Percentiles rank a stretch among this genome's conserved stretches.
Evolutionary conservation across 1,140 invertebrate species (phyloP).

Genomic region (Pteromalus puparum): DNA sequence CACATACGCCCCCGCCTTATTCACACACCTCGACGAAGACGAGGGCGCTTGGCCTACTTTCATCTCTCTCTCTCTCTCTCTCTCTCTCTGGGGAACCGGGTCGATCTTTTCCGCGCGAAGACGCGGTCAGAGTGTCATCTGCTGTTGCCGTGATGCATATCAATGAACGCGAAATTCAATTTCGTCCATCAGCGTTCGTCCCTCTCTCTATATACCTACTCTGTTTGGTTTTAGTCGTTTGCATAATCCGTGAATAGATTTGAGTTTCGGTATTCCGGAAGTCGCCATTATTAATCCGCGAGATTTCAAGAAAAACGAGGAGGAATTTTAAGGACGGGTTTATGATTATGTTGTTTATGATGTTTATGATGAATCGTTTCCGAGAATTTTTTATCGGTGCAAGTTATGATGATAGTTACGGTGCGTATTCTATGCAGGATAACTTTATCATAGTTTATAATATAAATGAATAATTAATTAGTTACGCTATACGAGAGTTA

Average conservation of each 20-base stretch:
- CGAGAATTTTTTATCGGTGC: no score
- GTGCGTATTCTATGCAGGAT: background rate
- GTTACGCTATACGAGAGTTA: background rate
- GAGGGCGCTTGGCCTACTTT: background rate
- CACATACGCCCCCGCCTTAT: no score
- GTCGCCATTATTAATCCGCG: no score
- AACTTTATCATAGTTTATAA: background rate
- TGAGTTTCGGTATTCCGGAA: no score
- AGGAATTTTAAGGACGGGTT: no score
- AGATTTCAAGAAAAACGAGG: no score
- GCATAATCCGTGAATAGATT: background rate
- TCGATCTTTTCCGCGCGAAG: conserved; percentile 27
- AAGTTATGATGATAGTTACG: no score
- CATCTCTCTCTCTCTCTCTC: no score
- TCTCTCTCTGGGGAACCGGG: conserved; percentile 4
- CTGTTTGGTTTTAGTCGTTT: background rate
- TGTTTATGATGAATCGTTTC: no score
- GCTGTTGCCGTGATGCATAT: background rate
- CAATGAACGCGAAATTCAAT: conserved; percentile 6
- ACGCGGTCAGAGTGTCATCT: conserved; percentile 14
- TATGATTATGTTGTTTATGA: no score
- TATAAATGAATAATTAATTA: conserved; percentile 44
- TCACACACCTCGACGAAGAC: conserved; percentile 1
- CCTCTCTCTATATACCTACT: no score
- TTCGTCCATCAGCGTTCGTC: background rate